These are phyloP conservation scores for Scrobipalpa costella DNA, from an alignment of 2,888 invertebrate species.

Conservation along the genomic window DNA sequence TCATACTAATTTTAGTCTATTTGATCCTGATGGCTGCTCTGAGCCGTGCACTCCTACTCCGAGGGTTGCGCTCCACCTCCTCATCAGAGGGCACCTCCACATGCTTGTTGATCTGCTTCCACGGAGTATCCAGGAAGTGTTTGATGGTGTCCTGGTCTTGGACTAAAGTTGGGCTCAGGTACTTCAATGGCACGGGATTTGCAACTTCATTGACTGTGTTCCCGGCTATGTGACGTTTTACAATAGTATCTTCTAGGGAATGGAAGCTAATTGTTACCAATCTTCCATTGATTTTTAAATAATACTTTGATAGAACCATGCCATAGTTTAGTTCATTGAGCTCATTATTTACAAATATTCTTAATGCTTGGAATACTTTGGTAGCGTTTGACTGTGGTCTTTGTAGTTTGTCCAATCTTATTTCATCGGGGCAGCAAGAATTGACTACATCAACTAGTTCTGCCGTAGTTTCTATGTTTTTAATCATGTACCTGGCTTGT, in stretches of 20 bases:
- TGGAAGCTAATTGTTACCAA: constrained; percentile 94
- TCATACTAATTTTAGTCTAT: constrained; percentile 44
- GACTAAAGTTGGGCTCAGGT: constrained; percentile 82
- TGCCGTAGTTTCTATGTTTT: constrained; percentile 88
- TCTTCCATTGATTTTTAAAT: constrained; percentile 88
- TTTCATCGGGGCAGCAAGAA: constrained; percentile 80
- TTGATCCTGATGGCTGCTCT: constrained; percentile 89
- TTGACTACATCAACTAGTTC: constrained; percentile 90
- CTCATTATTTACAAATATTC: constrained; percentile 98
- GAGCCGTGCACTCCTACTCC: constrained; percentile 94
- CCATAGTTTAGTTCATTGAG: constrained; percentile 96
- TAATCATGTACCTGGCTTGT: constrained; percentile 89
- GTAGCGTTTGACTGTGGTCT: constrained; percentile 91
- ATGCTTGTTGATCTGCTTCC: constrained; percentile 91
- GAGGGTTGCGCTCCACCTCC: constrained; percentile 90
- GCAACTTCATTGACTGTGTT: constrained; percentile 87
- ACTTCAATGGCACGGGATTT: constrained; percentile 87
- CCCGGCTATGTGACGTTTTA: constrained; percentile 93
- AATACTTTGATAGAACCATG: constrained; percentile 87
- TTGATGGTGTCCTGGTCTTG: constrained; percentile 83
- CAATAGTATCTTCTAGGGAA: constrained; percentile 95
- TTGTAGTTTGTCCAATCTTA: constrained; percentile 86
- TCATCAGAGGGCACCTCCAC: constrained; percentile 87
- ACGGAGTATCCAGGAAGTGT: constrained; percentile 83
- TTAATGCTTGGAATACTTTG: constrained; percentile 94